Evolutionary conservation across 2,888 invertebrate genomes (phyloP).

Genomic region (Diarsia dahlii): DNA sequence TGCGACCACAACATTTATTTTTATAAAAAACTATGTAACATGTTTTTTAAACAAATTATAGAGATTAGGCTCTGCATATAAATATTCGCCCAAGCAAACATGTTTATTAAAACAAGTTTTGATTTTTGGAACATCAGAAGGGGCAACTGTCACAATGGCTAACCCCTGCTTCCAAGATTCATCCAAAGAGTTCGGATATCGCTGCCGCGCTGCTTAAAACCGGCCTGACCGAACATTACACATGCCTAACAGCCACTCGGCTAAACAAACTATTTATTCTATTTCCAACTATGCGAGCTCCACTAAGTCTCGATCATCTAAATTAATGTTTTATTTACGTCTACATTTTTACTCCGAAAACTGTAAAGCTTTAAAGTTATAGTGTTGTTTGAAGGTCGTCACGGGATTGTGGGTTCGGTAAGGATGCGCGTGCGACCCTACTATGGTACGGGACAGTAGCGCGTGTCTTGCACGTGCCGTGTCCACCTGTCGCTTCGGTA

Average conservation of each 20-base stretch:
- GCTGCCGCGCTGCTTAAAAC: conserved; percentile 30
- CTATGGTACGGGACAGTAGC: conserved; percentile 6
- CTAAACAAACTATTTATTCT: conserved; percentile 69
- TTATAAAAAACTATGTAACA: background rate
- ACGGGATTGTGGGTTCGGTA: conserved; percentile 50
- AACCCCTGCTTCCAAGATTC: conserved; percentile 13
- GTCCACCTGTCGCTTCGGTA: conserved; percentile 58
- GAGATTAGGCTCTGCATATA: background rate
- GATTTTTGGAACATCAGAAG: background rate
- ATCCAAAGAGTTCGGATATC: background rate
- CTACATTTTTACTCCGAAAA: conserved; percentile 62
- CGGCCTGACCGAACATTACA: conserved; percentile 60
- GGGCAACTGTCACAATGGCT: background rate
- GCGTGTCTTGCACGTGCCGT: conserved; percentile 58
- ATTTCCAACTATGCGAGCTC: conserved; percentile 64
- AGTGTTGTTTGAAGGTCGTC: conserved; percentile 62
- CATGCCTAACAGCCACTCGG: conserved; percentile 55
- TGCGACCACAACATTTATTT: conserved; percentile 6
- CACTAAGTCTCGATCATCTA: conserved; percentile 68
- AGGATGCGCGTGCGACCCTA: conserved; percentile 37
- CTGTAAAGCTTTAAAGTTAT: conserved; percentile 57
- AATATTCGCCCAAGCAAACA: conserved; percentile 11
- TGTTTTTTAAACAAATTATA: background rate
- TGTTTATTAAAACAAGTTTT: background rate
- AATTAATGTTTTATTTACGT: conserved; percentile 71